These are phyloP conservation scores for Eubucco bourcierii DNA, from an alignment of 2,113 vertebrate species.

Conservation along the genomic window DNA sequence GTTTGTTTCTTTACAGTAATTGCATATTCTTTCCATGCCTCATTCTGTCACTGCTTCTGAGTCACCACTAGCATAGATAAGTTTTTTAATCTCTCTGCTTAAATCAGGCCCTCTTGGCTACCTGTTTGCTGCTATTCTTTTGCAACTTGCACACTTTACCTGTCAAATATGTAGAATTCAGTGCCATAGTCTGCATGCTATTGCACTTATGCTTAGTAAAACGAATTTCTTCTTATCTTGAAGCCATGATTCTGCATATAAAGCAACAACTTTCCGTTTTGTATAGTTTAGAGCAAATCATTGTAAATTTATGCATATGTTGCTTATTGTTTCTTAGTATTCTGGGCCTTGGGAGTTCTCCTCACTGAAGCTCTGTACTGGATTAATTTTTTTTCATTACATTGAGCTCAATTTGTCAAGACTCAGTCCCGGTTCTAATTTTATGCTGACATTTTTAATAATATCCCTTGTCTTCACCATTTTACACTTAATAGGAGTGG, in stretches of 20 bases:
- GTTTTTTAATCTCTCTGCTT: neutral
- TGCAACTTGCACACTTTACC: neutral
- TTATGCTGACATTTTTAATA: neutral
- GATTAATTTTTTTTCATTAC: conserved; percentile 9
- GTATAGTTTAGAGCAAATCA: neutral
- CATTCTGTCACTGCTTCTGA: neutral
- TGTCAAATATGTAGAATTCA: neutral
- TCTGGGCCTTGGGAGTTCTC: neutral
- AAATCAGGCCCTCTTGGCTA: neutral
- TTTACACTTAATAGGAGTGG: conserved; percentile 4
- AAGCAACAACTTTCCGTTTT: neutral
- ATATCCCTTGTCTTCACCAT: neutral
- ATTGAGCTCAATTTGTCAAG: neutral
- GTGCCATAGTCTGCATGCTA: rapidly evolving
- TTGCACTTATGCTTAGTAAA: neutral
- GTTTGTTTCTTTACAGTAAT: neutral
- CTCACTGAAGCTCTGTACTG: neutral
- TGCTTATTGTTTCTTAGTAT: neutral
- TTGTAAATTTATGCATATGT: neutral
- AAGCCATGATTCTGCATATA: neutral
- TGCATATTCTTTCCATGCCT: neutral
- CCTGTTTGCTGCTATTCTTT: neutral
- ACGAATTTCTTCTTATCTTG: neutral
- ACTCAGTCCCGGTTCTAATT: neutral
- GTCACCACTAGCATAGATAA: neutral